Evolutionary conservation across 2,113 vertebrate species (phyloP).

Genomic region (Oryzias celebensis): DNA sequence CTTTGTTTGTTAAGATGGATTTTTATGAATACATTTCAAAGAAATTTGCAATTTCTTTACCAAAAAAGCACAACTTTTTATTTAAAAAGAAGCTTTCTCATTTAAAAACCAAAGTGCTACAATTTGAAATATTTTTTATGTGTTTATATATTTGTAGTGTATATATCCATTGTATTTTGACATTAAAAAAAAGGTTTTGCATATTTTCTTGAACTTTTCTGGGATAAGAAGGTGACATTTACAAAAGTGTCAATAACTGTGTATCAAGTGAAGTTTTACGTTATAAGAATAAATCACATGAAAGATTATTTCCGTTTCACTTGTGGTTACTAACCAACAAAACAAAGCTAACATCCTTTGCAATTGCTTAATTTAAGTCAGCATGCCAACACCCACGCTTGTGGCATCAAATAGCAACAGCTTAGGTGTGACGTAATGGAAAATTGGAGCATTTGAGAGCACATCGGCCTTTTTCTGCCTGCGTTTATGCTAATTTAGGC

Average conservation of each 20-base stretch:
- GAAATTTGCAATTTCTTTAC: no score
- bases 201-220: conserved; percentile 2
- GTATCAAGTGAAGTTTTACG: no score
- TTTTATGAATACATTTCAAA: no score
- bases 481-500: conserved; percentile 15
- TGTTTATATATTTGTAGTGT: not conserved
- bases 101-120: no score
- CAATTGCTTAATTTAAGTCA: conserved; percentile 10
- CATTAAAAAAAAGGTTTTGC: not conserved
- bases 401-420: conserved; percentile 21
- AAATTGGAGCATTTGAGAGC: conserved; percentile 26
- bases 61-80: no score
- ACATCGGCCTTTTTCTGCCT: conserved; percentile 23
- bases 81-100: no score
- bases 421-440: conserved; percentile 19
- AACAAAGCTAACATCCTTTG: conserved; percentile 27
- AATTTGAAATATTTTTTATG: no score
- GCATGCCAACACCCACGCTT: conserved; percentile 32
- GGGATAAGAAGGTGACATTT: not conserved
- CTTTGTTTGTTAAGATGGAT: no score
- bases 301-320: no score
- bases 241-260: no score
- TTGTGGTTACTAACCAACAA: not conserved
- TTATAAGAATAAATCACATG: no score
- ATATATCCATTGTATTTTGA: not conserved